Evolutionary conservation across 2,797 vertebrate species (phyloP).

Genomic region (Sylvilagus floridanus): DNA sequence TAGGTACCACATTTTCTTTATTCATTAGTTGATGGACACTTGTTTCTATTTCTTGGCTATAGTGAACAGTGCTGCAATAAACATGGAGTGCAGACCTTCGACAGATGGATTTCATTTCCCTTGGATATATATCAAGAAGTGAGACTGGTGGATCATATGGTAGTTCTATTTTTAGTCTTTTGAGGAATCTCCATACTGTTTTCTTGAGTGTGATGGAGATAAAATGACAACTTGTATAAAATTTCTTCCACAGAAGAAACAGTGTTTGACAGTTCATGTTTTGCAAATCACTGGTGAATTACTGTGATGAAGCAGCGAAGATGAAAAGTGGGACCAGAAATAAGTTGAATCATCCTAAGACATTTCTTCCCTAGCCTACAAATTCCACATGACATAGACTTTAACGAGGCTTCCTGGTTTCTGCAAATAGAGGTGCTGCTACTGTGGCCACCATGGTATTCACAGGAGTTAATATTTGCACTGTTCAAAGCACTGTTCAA

Average conservation of each 20-base stretch:
- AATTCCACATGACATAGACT: not conserved
- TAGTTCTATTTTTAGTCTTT: too few relatives aligned
- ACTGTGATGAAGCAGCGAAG: constrained; percentile 2
- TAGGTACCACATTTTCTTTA: too few relatives aligned
- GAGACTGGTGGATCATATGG: too few relatives aligned
- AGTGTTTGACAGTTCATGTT: not conserved
- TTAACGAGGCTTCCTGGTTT: not conserved
- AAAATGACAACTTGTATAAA: not conserved
- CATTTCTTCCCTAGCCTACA: not conserved
- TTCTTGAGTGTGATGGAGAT: not conserved
- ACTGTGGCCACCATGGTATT: not conserved
- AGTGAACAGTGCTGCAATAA: too few relatives aligned
- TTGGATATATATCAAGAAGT: too few relatives aligned
- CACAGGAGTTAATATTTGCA: not conserved
- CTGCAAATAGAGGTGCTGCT: not conserved
- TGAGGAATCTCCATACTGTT: too few relatives aligned
- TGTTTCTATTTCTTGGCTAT: too few relatives aligned
- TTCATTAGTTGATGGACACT: too few relatives aligned
- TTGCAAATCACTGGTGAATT: constrained; percentile 18
- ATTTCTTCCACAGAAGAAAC: not conserved
- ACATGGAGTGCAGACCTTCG: too few relatives aligned
- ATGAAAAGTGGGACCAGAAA: not conserved
- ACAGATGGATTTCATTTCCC: too few relatives aligned
- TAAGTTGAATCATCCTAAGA: not conserved
- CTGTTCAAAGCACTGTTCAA: not conserved